phyloP scores from a whole-genome alignment of 2,797 vertebrate genomes.

The Pseudochirops cupreus region DNA sequence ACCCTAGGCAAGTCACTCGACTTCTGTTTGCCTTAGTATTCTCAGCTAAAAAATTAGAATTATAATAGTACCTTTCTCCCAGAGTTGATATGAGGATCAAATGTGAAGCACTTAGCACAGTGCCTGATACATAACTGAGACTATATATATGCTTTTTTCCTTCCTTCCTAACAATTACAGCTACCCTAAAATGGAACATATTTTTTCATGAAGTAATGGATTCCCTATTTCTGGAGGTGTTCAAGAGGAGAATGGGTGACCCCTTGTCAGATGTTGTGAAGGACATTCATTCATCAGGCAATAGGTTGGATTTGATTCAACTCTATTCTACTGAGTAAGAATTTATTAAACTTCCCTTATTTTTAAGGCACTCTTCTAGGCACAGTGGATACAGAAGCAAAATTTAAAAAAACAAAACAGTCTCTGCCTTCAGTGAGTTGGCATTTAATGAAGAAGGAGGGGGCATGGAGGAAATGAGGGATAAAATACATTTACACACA shows the following conservation, averaged over 20 bases:
- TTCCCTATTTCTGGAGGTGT: background rate
- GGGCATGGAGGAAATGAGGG: background rate
- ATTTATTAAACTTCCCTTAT: background rate
- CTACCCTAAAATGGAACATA: background rate
- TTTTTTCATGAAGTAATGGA: background rate
- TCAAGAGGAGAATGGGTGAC: background rate
- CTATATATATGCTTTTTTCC: background rate
- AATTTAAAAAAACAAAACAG: background rate
- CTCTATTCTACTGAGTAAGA: background rate
- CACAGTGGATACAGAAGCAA: background rate
- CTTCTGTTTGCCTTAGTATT: too few species aligned
- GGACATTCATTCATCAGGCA: background rate
- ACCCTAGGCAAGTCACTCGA: background rate
- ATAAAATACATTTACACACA: background rate
- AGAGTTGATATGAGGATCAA: background rate
- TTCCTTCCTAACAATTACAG: background rate
- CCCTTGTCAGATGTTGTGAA: background rate
- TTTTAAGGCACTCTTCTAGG: background rate
- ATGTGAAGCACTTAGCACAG: background rate
- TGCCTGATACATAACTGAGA: background rate
- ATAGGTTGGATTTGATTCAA: background rate
- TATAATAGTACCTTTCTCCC: background rate
- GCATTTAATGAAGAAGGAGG: background rate
- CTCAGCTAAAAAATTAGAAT: background rate
- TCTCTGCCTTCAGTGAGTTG: background rate